phyloP scores from a whole-genome alignment of 2,113 vertebrate species.

The Murina feae region DNA sequence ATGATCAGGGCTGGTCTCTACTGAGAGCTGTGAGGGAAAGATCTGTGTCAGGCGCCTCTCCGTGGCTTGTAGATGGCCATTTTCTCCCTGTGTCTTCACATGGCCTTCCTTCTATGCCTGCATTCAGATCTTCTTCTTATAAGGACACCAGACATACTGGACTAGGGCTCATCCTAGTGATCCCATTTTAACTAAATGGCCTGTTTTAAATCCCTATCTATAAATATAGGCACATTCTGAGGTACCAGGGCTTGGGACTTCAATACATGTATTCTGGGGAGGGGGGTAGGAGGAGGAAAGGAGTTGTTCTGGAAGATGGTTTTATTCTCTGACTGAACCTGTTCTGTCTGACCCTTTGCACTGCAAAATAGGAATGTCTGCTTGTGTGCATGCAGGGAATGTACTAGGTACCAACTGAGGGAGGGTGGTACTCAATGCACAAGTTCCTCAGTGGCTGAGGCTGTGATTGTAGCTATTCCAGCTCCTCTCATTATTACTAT shows the following conservation, averaged over 20 bases:
- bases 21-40: background rate
- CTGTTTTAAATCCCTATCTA: background rate
- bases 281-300: fast-evolving
- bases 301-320: background rate
- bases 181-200: background rate
- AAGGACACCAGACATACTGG: background rate
- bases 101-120: background rate
- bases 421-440: background rate
- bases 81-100: background rate
- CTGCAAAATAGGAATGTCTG: background rate
- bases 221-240: background rate
- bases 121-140: background rate
- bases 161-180: background rate
- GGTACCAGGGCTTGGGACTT: background rate
- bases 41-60: background rate
- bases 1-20: background rate
- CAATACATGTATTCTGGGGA: background rate
- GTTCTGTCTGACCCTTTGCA: background rate
- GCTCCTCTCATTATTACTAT: background rate
- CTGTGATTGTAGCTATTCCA: background rate
- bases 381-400: background rate
- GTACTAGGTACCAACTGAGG: background rate
- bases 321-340: background rate
- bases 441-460: background rate
- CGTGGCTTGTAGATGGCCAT: background rate